Evolutionary conservation across 2,113 vertebrate species (phyloP).

Genomic region (Dunckerocampus dactyliophorus): DNA sequence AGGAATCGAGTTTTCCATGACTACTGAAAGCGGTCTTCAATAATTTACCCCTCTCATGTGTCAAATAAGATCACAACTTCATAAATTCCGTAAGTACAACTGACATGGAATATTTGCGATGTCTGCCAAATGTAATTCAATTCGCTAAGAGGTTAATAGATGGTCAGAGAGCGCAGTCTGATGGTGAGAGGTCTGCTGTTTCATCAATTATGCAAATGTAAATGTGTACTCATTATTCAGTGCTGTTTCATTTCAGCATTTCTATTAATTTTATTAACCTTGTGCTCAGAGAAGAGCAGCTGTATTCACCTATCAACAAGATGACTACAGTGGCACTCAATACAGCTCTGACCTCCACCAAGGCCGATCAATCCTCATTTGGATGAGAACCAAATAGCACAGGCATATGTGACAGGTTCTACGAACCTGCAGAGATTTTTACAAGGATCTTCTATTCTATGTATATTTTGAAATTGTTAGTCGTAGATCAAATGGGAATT

Average conservation of each 20-base stretch:
- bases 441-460: too few relatives aligned
- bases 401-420: too few relatives aligned
- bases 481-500: too few relatives aligned
- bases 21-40: too few relatives aligned
- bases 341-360: neutral
- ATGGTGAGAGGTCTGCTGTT: neutral
- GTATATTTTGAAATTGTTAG: too few relatives aligned
- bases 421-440: too few relatives aligned
- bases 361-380: neutral
- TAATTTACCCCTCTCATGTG: too few relatives aligned
- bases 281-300: neutral
- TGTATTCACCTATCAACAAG: neutral
- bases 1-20: too few relatives aligned
- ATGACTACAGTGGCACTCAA: neutral
- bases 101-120: neutral
- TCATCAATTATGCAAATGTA: constrained; percentile 7
- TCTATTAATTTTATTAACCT: neutral
- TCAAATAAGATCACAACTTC: too few relatives aligned
- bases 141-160: neutral
- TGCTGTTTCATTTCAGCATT: neutral
- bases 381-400: neutral
- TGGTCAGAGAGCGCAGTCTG: neutral
- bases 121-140: neutral
- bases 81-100: neutral
- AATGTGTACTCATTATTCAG: constrained; percentile 1